Base-by-base conservation (phyloP, 2,113 vertebrate genomes). In the Myiopsitta monachus region DNA sequence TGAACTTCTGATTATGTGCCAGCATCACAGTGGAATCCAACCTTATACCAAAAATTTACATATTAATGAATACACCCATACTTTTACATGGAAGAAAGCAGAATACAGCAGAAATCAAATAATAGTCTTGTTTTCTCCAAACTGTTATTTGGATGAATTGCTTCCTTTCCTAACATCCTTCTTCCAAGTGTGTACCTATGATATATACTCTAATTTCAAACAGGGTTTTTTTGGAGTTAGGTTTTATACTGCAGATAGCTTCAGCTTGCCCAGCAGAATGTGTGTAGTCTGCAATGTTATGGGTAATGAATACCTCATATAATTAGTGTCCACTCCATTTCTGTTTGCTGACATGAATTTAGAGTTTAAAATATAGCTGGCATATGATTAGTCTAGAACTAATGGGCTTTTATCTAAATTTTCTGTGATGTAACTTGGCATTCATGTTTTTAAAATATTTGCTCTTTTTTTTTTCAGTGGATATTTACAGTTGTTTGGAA, bases 371-470 rank as follows among this genome's bases (percentile, higher is more conserved):
- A 93, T 95, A 94, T 75, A 73, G 33, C 64, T 84, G 66, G 86
- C 9, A 24, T 90, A 44, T 93, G 69, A 94, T 96, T 96, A 93
- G 86, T 95, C 95, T 94, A 88, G 83, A 94, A 82, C 36, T 86
- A 86, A 88, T 31, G 38, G 49, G 23, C 23, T 95, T 93, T 95
- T 96, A 95, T 90, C 86, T 95, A 90, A 64, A 77, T 95, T 92
- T 97, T 95, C 86, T 96, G 76, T 90, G 90, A 95, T 75, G 74
- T 83, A 96, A 97, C 47, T 87, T 87, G 73, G 39, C 85, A 88
- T 84, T n/a, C 51, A 70, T 72, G 18, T 83, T 93, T 90, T 33
- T 8, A 5, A 11, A 83, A 80, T 88, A 91, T 24, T 22, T 9
- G 51, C 2, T n/a, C 36, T 21, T 63, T 66, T 87, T 63, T 66